Evolutionary conservation across 2,113 vertebrate species (phyloP).

Genomic region (Vombatus ursinus): DNA sequence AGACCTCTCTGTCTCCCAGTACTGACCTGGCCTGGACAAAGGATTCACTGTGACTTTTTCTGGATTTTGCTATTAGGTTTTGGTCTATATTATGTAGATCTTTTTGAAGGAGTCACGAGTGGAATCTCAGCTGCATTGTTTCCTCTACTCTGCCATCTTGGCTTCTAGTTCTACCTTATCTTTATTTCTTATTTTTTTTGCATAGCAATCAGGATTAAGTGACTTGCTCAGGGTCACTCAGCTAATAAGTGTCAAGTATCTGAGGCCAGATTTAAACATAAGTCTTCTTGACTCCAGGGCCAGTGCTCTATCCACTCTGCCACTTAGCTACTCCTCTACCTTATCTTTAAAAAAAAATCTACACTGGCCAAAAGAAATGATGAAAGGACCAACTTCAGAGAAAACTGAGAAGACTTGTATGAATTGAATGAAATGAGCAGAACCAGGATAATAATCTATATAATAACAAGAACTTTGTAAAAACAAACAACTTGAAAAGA

Average conservation of each 20-base stretch:
- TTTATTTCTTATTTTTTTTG: neutral
- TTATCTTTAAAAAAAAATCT: neutral
- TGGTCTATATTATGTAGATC: neutral
- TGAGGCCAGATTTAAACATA: no score
- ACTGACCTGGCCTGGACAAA: neutral
- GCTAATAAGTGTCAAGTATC: no score
- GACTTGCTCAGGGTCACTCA: no score
- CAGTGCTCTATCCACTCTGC: no score
- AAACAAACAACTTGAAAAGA: neutral
- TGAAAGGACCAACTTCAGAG: neutral
- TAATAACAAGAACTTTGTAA: neutral
- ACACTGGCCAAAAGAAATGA: neutral
- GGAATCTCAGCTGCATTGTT: neutral
- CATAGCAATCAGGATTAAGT: no score
- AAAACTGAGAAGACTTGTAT: neutral
- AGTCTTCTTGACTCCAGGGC: no score
- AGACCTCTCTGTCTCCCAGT: neutral
- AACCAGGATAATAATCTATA: neutral
- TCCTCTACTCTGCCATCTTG: neutral
- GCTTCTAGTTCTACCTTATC: neutral
- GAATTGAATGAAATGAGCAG: neutral
- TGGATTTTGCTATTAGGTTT: neutral
- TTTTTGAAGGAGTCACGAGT: neutral
- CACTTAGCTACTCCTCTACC: no score
- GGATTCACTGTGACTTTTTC: neutral